These are phyloP conservation scores for Neria commutata DNA, from an alignment of 2,888 invertebrate genomes.

Conservation along the genomic window DNA sequence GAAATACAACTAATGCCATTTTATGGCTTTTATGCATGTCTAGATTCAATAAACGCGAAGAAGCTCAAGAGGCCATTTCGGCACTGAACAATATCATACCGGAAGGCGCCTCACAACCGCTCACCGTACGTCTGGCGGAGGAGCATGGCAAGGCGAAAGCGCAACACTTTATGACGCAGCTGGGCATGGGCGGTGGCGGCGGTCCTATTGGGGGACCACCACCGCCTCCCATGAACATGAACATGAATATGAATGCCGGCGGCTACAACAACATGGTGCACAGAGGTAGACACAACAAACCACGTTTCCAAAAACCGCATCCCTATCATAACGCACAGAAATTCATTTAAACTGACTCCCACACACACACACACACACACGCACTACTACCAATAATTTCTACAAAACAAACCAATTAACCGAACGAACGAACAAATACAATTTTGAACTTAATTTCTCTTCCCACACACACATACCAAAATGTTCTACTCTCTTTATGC, in stretches of 20 bases:
- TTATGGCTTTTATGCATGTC: conserved; percentile 24
- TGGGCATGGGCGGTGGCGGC: conserved; percentile 47
- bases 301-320: conserved; percentile 62
- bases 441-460: no score
- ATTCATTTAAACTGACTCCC: conserved; percentile 57
- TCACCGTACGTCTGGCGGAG: conserved; percentile 71
- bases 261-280: conserved; percentile 61
- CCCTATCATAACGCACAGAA: conserved; percentile 60
- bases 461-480: no score
- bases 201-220: conserved; percentile 42
- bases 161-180: conserved; percentile 56
- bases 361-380: no score
- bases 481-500: no score
- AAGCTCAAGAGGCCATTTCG: conserved; percentile 88
- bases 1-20: not conserved
- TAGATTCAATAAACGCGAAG: conserved; percentile 85
- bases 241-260: conserved; percentile 40
- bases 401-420: no score
- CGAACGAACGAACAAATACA: no score
- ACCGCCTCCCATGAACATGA: conserved; percentile 42
- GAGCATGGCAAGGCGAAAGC: conserved; percentile 63
- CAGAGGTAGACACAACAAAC: conserved; percentile 63
- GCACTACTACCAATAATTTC: no score
- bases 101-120: conserved; percentile 81
- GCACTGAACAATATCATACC: conserved; percentile 84